Conservation (phyloP, 2,888 invertebrate species). For the Ctena decussata region DNA sequence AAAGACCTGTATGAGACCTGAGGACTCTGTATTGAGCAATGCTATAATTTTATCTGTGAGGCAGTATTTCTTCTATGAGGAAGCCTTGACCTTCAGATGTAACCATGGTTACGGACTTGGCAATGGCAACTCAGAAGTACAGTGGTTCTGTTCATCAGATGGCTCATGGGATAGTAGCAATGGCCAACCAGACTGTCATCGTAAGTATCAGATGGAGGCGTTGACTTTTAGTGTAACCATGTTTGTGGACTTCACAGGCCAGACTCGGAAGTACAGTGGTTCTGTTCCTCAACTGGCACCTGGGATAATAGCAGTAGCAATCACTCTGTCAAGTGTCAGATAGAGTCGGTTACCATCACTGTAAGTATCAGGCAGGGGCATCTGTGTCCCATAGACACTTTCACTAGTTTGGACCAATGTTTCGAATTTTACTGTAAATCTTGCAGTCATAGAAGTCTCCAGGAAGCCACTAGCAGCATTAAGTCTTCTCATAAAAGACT, state of each 20-base stretch:
- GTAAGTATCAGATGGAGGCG: conserved; percentile 37
- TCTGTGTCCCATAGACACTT: not conserved
- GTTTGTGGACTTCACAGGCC: conserved; percentile 15
- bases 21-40: conserved; percentile 12
- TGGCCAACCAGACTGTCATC: conserved; percentile 31
- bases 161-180: conserved; percentile 25
- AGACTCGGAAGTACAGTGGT: conserved; percentile 1
- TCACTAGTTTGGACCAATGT: too few species aligned
- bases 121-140: not conserved
- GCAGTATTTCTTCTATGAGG: conserved; percentile 35
- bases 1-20: conserved; percentile 26
- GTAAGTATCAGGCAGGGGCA: too few species aligned
- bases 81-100: conserved; percentile 27
- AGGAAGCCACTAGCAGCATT: too few species aligned
- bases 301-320: conserved; percentile 24
- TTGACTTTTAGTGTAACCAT: conserved; percentile 28
- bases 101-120: conserved; percentile 28
- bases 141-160: conserved; percentile 20
- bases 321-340: too few species aligned
- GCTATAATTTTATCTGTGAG: conserved; percentile 36
- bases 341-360: too few species aligned
- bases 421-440: too few species aligned
- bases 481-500: too few species aligned
- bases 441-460: too few species aligned
- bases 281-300: conserved; percentile 2